phyloP scores from a whole-genome alignment of 2,888 invertebrate species.

The Metopia argyrocephala region DNA sequence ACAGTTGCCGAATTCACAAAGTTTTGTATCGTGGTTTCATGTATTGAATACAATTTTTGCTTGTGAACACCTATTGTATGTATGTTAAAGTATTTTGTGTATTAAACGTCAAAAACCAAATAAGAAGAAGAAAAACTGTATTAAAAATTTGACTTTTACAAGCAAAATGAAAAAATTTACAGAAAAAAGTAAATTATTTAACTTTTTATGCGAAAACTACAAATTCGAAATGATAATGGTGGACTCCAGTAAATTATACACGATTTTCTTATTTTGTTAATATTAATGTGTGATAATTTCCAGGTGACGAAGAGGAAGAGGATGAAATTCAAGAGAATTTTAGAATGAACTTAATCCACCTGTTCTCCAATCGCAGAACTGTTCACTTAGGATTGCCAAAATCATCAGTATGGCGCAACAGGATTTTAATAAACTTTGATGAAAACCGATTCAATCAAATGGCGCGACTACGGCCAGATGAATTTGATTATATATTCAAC shows the following conservation, averaged over 20 bases:
- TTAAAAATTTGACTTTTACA: too few species aligned
- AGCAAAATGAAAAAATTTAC: neutral
- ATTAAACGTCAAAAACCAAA: too few species aligned
- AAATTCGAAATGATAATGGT: neutral
- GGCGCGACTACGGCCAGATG: neutral
- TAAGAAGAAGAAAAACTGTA: too few species aligned
- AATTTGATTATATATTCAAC: neutral
- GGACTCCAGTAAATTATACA: too few species aligned
- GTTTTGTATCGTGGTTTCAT: too few species aligned
- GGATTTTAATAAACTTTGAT: neutral
- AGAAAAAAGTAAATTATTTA: neutral
- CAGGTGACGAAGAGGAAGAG: conserved; percentile 32
- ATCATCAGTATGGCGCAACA: neutral
- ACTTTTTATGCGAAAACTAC: neutral
- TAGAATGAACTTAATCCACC: neutral
- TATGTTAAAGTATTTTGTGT: too few species aligned
- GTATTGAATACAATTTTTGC: too few species aligned
- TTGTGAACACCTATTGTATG: too few species aligned
- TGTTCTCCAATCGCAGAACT: conserved; percentile 8
- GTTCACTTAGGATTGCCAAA: conserved; percentile 10
- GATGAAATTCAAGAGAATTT: conserved; percentile 26
- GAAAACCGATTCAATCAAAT: neutral
- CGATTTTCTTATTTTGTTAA: neutral
- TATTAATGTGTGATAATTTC: neutral
- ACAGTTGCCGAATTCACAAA: too few species aligned